Percentiles rank a stretch among this genome's conserved stretches.
These are phyloP conservation scores for Gymnosoma rotundatum DNA, from an alignment of 2,888 invertebrate species.

Conservation along the genomic window DNA sequence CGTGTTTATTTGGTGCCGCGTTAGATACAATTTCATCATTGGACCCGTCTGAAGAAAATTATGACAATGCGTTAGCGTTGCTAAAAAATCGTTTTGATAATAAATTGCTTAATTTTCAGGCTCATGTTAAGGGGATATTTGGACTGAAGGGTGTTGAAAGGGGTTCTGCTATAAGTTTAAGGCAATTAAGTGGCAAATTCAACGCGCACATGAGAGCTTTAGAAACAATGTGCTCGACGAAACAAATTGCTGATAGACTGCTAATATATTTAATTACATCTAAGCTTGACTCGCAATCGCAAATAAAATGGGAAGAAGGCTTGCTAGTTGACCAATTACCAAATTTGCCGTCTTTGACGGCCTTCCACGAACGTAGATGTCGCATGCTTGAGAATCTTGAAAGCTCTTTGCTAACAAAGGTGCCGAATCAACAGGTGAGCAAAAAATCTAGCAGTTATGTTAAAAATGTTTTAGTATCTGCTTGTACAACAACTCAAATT, in stretches of 20 bases:
- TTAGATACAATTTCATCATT: conserved; percentile 62
- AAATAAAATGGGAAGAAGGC: conserved; percentile 23
- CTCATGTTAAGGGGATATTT: conserved; percentile 67
- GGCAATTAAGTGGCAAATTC: conserved; percentile 61
- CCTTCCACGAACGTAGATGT: conserved; percentile 53
- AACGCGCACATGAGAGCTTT: conserved; percentile 59
- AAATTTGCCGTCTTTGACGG: conserved; percentile 24
- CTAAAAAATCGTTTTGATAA: conserved; percentile 70
- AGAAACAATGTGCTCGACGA: conserved; percentile 50
- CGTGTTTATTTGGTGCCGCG: conserved; percentile 45
- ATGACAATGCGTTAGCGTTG: conserved; percentile 66
- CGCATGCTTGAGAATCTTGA: conserved; percentile 49
- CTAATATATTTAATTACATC: conserved; percentile 43
- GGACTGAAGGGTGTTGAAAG: conserved; percentile 57
- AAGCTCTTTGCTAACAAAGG: conserved; percentile 11
- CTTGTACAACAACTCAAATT: neutral
- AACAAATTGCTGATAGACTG: conserved; percentile 54
- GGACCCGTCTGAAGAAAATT: conserved; percentile 65
- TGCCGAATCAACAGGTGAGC: neutral
- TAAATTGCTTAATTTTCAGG: conserved; percentile 70
- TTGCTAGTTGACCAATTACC: conserved; percentile 22
- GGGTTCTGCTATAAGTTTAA: conserved; percentile 59
- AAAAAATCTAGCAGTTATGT: conserved; percentile 19
- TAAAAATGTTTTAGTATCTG: conserved; percentile 42
- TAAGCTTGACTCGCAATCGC: conserved; percentile 50